These are phyloP conservation scores for Acanthis flammea DNA, from an alignment of 2,797 vertebrate species.

Conservation along the genomic window DNA sequence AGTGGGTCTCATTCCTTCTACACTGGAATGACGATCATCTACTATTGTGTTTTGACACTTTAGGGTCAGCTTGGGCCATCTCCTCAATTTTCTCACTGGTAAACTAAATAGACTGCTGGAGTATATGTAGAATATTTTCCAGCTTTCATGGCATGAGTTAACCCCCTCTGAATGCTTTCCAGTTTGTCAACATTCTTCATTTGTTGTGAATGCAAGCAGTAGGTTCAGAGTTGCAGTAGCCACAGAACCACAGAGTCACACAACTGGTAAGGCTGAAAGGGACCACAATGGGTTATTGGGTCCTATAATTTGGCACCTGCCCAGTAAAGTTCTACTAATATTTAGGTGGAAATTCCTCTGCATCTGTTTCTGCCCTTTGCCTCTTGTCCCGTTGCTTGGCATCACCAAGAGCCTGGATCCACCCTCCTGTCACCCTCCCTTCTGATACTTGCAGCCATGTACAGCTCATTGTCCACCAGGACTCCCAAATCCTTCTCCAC, in stretches of 20 bases:
- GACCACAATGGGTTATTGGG: too few relatives aligned
- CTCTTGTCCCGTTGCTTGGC: neutral
- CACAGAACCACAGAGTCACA: neutral
- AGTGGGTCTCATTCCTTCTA: neutral
- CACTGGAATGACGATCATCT: neutral
- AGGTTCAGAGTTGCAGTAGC: neutral
- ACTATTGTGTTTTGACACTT: neutral
- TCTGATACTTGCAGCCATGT: neutral
- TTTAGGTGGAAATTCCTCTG: neutral
- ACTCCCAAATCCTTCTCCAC: neutral
- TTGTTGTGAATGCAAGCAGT: neutral
- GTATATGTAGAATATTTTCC: neutral
- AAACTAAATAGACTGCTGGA: neutral
- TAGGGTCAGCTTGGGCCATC: neutral
- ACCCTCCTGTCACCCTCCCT: neutral
- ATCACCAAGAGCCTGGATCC: fast-evolving
- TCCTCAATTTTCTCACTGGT: neutral
- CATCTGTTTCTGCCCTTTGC: neutral
- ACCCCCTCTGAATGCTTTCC: neutral
- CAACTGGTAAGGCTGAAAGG: neutral
- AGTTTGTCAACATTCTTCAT: neutral
- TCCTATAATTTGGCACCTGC: neutral
- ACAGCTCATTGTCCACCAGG: neutral
- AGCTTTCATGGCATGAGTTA: neutral
- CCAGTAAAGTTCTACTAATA: neutral